These are phyloP conservation scores for Hippasteria phrygiana DNA, from an alignment of 53 echinoderm and acorn worm genomes.

Conservation along the genomic window DNA sequence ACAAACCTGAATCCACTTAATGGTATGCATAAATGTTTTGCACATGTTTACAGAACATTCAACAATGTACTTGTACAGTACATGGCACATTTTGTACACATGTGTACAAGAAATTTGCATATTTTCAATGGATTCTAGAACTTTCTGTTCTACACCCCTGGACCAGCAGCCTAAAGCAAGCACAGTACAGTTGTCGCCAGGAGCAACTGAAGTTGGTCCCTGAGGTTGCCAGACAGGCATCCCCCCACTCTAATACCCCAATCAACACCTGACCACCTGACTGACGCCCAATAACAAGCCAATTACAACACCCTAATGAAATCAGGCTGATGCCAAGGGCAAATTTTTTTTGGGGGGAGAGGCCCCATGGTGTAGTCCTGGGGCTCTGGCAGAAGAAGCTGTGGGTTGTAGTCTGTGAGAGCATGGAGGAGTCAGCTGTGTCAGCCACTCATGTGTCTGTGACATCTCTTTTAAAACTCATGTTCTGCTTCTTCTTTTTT, in stretches of 20 bases:
- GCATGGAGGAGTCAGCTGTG: conserved; percentile 34
- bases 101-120: no score
- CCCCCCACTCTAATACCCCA: conserved; percentile 52
- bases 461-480: neutral
- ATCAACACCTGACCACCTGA: conserved; percentile 42
- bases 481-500: neutral
- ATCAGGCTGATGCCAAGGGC: conserved; percentile 34
- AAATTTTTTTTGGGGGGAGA: neutral
- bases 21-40: no score
- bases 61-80: no score
- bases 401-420: neutral
- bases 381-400: conserved; percentile 9
- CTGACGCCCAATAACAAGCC: conserved; percentile 42
- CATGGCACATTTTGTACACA: no score
- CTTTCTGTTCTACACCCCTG: no score
- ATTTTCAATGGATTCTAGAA: no score
- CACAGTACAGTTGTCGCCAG: no score
- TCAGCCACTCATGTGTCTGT: neutral
- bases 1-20: no score
- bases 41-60: no score
- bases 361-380: neutral
- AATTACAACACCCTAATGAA: conserved; percentile 43
- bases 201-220: conserved; percentile 28
- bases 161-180: no score
- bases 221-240: conserved; percentile 34